Percentiles rank a stretch among this genome's conserved stretches.
Evolutionary conservation across 64 coral and sea anemone species (phyloP).

Genomic region (Hydrozoanthus tunicans): DNA sequence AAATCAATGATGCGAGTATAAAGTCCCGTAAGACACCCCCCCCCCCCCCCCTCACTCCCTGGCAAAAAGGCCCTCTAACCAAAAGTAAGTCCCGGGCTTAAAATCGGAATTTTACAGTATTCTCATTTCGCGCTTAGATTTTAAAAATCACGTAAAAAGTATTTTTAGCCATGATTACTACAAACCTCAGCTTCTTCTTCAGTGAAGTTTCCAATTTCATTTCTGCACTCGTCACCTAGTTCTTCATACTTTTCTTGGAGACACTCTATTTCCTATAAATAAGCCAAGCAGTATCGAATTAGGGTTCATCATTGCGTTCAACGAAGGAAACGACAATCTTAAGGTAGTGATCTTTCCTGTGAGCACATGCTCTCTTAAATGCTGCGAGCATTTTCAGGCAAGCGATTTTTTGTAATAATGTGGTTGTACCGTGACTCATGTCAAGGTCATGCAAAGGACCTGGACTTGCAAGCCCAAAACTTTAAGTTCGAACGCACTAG

Average conservation of each 20-base stretch:
- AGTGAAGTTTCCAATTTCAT: slow-evolving; percentile 87
- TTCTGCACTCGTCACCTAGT: slow-evolving; percentile 36
- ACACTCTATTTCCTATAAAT: slow-evolving; percentile 89
- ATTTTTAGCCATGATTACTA: not conserved
- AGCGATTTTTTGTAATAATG: too few species aligned
- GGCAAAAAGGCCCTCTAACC: too few species aligned
- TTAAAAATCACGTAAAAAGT: not conserved
- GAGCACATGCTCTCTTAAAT: too few species aligned
- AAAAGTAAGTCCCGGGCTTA: not conserved
- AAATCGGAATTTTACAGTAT: not conserved
- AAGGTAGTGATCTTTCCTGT: not conserved
- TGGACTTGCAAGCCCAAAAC: too few species aligned
- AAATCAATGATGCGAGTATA: too few species aligned
- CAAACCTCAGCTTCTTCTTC: slow-evolving; percentile 94
- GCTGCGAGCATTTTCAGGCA: too few species aligned
- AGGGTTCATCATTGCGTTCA: not conserved
- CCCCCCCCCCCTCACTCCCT: too few species aligned
- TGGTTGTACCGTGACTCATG: too few species aligned
- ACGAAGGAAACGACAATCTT: not conserved
- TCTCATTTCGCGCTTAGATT: not conserved
- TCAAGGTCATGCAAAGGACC: too few species aligned
- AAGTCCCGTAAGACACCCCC: too few species aligned
- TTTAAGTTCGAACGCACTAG: too few species aligned
- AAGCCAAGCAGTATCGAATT: not conserved
- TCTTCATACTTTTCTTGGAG: slow-evolving; percentile 77